Evolutionary conservation across 2,888 invertebrate species (phyloP), one percentile per base, ranked within the genome.

Genomic region (Diarsia mendica): DNA sequence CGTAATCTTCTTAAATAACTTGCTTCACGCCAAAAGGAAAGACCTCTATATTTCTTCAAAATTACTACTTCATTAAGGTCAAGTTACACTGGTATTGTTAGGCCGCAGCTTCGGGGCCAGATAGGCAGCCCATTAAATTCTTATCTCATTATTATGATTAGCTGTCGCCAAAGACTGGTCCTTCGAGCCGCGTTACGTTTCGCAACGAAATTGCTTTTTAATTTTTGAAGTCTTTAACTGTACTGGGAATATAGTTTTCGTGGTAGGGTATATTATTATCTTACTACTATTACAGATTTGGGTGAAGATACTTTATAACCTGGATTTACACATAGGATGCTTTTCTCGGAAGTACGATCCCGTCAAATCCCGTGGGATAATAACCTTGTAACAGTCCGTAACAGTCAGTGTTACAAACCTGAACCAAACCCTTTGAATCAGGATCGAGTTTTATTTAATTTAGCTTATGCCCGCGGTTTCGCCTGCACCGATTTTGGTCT

Each of bases 71-170:
- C 82, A 77, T 72, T 63, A 64, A 68, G 83, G 83, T 79, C 89
- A 86, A 76, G 64, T 82, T 80, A 79, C 53, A 60, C 69, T 84
- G 85, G 84, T 75, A 79, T 79, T 82, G 85, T 86, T 77, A 72
- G 73, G n/a, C 67, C 75, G 49, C 85, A 80, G 86, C 83, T 72
- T 79, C 72, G 71, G 44, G 76, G 68, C 72, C 79, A 88, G 88
- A 90, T 86, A 88, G 80, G 83, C 81, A 67, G 87, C 86, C 88
- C 85, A 90, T 91, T 89, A 90, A 90, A 90, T 89, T 89, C 87
- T 90, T 90, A 91, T 90, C 90, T 88, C 87, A 89, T 91, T 89
- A 90, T 88, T 87, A 89, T 88, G 89, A 90, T 90, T 88, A 89
- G 87, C 88, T 83, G 89, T 84, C 87, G 77, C 84, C 83, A 76